These are phyloP conservation scores for Autographa pulchrina DNA, from an alignment of 2,888 invertebrate species.

Conservation along the genomic window DNA sequence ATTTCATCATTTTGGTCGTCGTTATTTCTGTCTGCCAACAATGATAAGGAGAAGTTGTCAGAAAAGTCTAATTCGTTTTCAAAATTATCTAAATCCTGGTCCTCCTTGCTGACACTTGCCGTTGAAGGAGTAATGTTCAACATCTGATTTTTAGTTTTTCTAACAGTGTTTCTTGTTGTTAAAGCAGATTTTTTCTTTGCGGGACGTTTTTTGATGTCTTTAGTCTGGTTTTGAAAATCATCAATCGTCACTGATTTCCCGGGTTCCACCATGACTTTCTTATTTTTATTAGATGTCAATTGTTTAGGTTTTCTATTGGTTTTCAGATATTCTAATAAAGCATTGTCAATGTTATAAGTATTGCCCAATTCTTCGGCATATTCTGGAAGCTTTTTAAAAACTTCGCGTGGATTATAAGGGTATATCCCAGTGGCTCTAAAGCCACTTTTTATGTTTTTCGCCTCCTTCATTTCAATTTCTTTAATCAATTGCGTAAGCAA, in stretches of 20 bases:
- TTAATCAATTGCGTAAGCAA: slow-evolving; percentile 5
- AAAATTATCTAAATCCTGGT: too few species aligned
- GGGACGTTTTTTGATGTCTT: too few species aligned
- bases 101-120: too few species aligned
- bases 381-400: slow-evolving; percentile 47
- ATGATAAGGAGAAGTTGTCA: too few species aligned
- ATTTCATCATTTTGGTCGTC: too few species aligned
- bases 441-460: slow-evolving; percentile 42
- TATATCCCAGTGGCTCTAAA: slow-evolving; percentile 48
- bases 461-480: slow-evolving; percentile 5
- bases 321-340: slow-evolving; percentile 15
- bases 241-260: slow-evolving; percentile 10
- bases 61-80: too few species aligned
- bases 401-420: slow-evolving; percentile 46
- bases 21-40: too few species aligned
- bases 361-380: background rate
- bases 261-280: slow-evolving; percentile 13
- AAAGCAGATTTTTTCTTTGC: too few species aligned
- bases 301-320: slow-evolving; percentile 13
- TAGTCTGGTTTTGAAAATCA: too few species aligned
- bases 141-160: too few species aligned
- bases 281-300: slow-evolving; percentile 7
- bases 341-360: slow-evolving; percentile 9
- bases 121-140: too few species aligned
- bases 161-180: too few species aligned